Conservation (phyloP, 1,140 invertebrate genomes). For the Berghia stephanieae region DNA sequence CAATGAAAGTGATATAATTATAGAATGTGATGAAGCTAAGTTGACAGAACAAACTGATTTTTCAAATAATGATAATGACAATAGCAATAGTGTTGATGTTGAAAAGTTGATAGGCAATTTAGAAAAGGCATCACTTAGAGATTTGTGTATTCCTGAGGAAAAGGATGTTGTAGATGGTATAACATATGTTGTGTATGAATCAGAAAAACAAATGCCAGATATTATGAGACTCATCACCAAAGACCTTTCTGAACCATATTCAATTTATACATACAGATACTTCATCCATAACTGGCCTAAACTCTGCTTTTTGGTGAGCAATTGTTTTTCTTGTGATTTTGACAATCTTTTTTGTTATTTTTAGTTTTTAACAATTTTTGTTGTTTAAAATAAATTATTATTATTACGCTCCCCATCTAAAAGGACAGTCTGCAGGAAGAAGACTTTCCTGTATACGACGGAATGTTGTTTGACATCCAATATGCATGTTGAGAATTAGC, state of each 20-base stretch:
- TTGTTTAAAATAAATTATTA: no score
- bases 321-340: no score
- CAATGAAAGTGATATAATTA: no score
- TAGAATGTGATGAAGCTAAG: no score
- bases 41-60: no score
- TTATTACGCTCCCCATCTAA: no score
- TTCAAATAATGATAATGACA: not conserved
- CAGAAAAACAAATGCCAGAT: slow-evolving; percentile 90
- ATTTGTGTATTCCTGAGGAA: not conserved
- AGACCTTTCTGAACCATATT: slow-evolving; percentile 99
- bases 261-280: slow-evolving; percentile 99
- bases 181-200: slow-evolving; percentile 77
- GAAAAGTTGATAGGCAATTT: not conserved
- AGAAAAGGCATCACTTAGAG: not conserved
- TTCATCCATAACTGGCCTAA: slow-evolving; percentile 99
- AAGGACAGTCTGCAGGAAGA: no score
- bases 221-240: slow-evolving; percentile 99
- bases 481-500: no score
- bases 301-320: slow-evolving; percentile 92
- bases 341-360: no score
- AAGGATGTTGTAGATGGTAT: slow-evolving; percentile 31
- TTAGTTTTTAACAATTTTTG: no score
- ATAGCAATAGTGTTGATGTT: not conserved
- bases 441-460: no score
- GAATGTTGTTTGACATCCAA: no score